phyloP scores from a whole-genome alignment of 2,113 vertebrate genomes.

The Cyphomyrus discorhynchus region DNA sequence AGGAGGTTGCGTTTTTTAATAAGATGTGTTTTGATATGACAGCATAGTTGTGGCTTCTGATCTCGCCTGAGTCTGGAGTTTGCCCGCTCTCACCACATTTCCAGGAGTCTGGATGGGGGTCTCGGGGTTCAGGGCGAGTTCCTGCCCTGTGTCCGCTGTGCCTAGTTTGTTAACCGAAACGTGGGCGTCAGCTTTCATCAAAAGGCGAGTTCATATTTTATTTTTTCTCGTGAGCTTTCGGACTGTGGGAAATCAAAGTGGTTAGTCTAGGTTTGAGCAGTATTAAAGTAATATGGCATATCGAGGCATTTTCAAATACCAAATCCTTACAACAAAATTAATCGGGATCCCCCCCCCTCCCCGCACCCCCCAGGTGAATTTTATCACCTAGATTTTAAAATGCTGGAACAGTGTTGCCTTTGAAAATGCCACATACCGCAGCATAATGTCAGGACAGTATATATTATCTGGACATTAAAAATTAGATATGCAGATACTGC shows the following conservation, averaged over 20 bases:
- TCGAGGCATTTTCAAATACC: neutral
- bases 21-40: neutral
- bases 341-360: neutral
- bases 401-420: neutral
- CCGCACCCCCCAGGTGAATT: neutral
- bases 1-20: neutral
- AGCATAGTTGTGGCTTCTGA: neutral
- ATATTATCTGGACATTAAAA: neutral
- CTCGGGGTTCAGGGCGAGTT: neutral
- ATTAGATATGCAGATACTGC: neutral
- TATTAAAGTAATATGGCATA: neutral
- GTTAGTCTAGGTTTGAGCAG: neutral
- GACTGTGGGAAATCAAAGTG: neutral
- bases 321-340: neutral
- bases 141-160: neutral
- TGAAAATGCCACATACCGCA: neutral
- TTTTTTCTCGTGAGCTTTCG: neutral
- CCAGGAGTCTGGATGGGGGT: neutral
- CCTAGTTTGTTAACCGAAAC: neutral
- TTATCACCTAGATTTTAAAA: neutral
- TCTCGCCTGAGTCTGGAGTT: neutral
- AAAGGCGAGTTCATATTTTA: neutral
- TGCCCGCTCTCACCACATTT: neutral
- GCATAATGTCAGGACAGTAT: neutral
- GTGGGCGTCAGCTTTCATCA: neutral